Evolutionary conservation across 2,888 invertebrate genomes (phyloP), one percentile per base, ranked within the genome.

Genomic region (Ischnus inquisitorius): DNA sequence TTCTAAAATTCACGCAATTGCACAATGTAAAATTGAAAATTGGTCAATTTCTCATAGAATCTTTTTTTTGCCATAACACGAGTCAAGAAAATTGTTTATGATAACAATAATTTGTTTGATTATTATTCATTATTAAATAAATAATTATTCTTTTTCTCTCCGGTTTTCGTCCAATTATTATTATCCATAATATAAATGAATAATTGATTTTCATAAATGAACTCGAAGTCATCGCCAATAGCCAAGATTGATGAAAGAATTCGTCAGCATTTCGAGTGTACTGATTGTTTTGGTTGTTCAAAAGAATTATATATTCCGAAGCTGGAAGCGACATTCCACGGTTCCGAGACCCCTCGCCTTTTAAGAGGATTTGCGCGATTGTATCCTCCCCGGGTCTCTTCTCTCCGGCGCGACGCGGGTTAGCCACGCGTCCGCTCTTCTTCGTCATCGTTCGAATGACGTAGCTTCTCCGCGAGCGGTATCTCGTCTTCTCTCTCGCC

Each of bases 281-380:
- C 71, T 25, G 39, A 65, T 41, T 76, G 71, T 76, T 64, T 65
- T 25, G 39, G 57, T 41, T 76, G 71, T 76, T 64, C 6, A 46
- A 72, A 83, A 79, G 74, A 69, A 34, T 34, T 6, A 34, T 34
- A 14, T 74, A 68, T 68, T 54, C 46, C 46, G 68, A 72, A 62
- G 62, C 65, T 54, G 60, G n/a, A 68, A 74, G 54, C 62, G 64
- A 81, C 84, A 81, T 78, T 81, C 75, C 81, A 43, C 74, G 28
- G 16, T 39, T 22, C 72, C 78, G 74, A 78, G 75, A 60, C 78
- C 60, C 75, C 78, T 82, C 65, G 84, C 84, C 89, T 90, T 89
- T 89, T 91, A 90, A 85, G 89, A 86, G 85, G 84, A 85, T 90
- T 88, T 87, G 79, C 83, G 80, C 83, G 87, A 86, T 86, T 87